A percentile compares a stretch with the other conserved stretches of the same genome.
phyloP scores from a whole-genome alignment of 2,888 invertebrate species.

The Ectropis crepuscularia region DNA sequence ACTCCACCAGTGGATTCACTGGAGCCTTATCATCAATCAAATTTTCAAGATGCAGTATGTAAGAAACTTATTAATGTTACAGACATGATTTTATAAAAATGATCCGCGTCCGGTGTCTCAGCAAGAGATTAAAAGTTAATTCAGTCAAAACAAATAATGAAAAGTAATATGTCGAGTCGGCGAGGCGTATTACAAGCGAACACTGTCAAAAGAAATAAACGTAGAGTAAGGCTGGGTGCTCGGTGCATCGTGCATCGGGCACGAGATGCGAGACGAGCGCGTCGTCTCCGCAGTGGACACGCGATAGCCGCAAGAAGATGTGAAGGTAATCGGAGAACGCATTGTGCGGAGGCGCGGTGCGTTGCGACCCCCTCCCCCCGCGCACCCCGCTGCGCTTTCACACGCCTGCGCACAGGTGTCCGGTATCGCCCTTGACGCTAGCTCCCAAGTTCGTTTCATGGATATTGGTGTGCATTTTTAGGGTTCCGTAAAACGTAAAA shows the following conservation, averaged over 20 bases:
- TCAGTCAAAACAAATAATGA: slow-evolving; percentile 43
- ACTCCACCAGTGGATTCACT: slow-evolving; percentile 9
- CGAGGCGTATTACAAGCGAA: slow-evolving; percentile 68
- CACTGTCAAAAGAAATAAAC: slow-evolving; percentile 76
- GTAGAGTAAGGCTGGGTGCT: slow-evolving; percentile 53
- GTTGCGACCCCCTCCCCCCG: slow-evolving; percentile 63
- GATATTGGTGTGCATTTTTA: slow-evolving; percentile 31
- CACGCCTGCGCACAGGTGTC: slow-evolving; percentile 83
- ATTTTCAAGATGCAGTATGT: slow-evolving; percentile 5
- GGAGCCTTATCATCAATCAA: slow-evolving; percentile 22
- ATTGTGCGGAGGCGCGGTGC: slow-evolving; percentile 81
- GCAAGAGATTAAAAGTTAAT: slow-evolving; percentile 33
- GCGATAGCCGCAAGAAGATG: slow-evolving; percentile 74
- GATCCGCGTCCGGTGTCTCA: slow-evolving; percentile 30
- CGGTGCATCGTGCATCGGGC: slow-evolving; percentile 53
- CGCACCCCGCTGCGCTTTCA: slow-evolving; percentile 66
- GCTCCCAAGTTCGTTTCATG: slow-evolving; percentile 67
- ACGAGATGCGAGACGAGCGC: neutral
- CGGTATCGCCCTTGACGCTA: slow-evolving; percentile 79
- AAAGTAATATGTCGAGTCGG: slow-evolving; percentile 57
- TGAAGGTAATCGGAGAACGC: slow-evolving; percentile 79
- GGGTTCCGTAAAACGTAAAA: too few species aligned
- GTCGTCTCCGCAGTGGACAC: slow-evolving; percentile 54
- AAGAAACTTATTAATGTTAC: slow-evolving; percentile 15
- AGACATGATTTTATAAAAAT: slow-evolving; percentile 23